Conservation (phyloP, 2,113 vertebrate species). For the Microcebus murinus region DNA sequence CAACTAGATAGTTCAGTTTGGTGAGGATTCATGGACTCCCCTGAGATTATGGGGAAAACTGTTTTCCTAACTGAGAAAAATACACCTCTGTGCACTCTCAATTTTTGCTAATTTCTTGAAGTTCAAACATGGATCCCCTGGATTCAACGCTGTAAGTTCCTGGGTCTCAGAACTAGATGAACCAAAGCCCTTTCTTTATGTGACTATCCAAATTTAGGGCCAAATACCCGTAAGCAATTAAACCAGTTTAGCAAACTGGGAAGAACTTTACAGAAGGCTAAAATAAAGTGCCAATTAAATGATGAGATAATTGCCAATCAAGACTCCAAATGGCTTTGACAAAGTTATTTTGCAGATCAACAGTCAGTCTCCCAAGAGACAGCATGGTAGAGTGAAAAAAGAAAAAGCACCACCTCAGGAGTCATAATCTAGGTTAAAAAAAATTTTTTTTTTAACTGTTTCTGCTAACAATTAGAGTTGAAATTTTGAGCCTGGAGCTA, state of each 20-base stretch:
- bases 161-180: neutral
- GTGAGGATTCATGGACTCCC: neutral
- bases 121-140: neutral
- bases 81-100: neutral
- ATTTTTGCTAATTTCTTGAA: neutral
- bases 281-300: conserved; percentile 45
- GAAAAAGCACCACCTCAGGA: neutral
- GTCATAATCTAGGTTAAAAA: neutral
- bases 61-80: neutral
- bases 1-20: neutral
- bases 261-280: conserved; percentile 33
- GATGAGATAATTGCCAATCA: neutral
- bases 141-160: neutral
- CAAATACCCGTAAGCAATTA: neutral
- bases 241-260: conserved; percentile 1
- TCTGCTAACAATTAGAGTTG: neutral
- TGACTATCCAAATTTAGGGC: neutral
- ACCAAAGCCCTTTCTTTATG: neutral
- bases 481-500: neutral
- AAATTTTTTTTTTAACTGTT: neutral
- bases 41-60: neutral
- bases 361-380: neutral
- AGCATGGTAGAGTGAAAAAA: neutral
- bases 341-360: conserved; percentile 51
- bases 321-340: conserved; percentile 34